These are phyloP conservation scores for Eupithecia insigniata DNA, from an alignment of 2,888 invertebrate species.

Conservation along the genomic window DNA sequence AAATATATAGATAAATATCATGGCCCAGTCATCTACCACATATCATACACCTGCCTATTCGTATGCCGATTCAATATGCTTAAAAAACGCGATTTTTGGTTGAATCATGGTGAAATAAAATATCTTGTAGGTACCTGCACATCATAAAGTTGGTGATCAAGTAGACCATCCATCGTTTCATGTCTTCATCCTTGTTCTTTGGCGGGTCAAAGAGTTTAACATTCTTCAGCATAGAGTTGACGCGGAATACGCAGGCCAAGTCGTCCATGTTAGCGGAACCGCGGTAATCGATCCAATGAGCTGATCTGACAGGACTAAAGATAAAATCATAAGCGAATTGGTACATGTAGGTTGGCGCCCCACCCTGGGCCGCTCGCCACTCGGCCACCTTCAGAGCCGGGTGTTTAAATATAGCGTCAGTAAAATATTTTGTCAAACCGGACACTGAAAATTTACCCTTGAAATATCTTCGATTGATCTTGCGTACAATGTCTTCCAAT, in stretches of 20 bases:
- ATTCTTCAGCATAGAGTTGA: slow-evolving; percentile 7
- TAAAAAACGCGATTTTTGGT: not conserved
- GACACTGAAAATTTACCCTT: not conserved
- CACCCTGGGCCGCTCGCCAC: slow-evolving; percentile 15
- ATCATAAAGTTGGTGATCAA: slow-evolving; percentile 39
- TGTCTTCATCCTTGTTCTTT: slow-evolving; percentile 40
- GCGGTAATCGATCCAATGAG: not conserved
- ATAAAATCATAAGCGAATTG: slow-evolving; percentile 7
- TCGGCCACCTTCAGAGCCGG: slow-evolving; percentile 5
- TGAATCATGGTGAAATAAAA: not conserved
- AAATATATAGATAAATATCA: no score
- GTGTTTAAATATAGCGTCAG: not conserved
- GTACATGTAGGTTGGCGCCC: slow-evolving; percentile 14
- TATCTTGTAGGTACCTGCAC: slow-evolving; percentile 13
- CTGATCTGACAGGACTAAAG: not conserved
- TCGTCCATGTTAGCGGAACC: slow-evolving; percentile 7
- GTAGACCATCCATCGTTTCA: slow-evolving; percentile 46
- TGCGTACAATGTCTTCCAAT: not conserved
- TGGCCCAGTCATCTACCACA: no score
- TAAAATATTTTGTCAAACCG: not conserved
- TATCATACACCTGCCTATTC: no score
- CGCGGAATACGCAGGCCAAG: slow-evolving; percentile 19
- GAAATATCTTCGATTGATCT: not conserved
- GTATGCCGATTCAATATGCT: not conserved
- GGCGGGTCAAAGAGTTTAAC: slow-evolving; percentile 26